Evolutionary conservation across 2,888 invertebrate species (phyloP), one percentile per base, ranked within the genome.

Genomic region (Sarcophaga variegata): DNA sequence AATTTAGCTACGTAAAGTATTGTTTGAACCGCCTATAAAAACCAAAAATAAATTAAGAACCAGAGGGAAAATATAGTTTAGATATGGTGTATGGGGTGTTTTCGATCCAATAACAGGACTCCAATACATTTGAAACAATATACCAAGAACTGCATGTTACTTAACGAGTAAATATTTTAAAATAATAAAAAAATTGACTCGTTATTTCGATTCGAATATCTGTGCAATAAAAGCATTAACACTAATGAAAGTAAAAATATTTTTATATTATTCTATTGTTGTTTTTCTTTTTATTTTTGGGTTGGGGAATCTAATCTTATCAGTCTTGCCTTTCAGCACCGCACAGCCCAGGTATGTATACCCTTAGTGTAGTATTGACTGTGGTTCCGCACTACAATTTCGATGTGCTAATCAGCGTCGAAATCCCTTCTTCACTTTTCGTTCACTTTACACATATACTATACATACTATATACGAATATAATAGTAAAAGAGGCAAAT

Each of bases 231-330:
- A 74, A 60, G n/a, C 8, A 6, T 60, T 25, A 72, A 37, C 63
- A 75, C 27, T 54, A 22, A 14, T 37, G 8, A n/a, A 37, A 63
- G 22, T 45, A 4, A 54, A 67, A 59, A 47, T 54, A 76, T 20
- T 54, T 27, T 25, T 77, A 60, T 60, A 27, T 1, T 8, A 37
- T 37, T 37, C 37, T 37, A 37, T 37, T 37, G 37, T 37, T n/a
- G n/a, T 47, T 45, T 14, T 70, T 49, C 49, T 37, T 59, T 72
- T 74, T 70, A 64, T 62, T 54, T 59, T 72, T 74, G 45, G 67
- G 27, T 82, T 76, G 70, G 79, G 22, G 17, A 81, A 72, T 79
- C 76, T 87, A 79, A 87, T 87, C 84, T 87, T 79, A 87, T 87
- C 87, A 72, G 14, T 45, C 54, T 49, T 59, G 60, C 14, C n/a